These are phyloP conservation scores for Odontomachus brunneus DNA, from an alignment of 1,140 invertebrate species.

Conservation along the genomic window DNA sequence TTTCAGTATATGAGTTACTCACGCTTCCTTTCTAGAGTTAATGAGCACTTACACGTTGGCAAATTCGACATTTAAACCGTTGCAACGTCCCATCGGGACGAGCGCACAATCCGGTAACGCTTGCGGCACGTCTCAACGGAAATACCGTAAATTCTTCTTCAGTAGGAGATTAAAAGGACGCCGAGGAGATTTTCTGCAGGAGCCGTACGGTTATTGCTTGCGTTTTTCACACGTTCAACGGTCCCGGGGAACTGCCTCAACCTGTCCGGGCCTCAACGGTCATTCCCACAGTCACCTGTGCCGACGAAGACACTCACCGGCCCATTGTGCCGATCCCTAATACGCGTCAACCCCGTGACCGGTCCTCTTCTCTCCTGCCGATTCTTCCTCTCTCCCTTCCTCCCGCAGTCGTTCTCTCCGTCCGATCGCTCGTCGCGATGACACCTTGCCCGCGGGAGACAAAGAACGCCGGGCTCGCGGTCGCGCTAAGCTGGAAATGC, in stretches of 20 bases:
- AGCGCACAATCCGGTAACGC: background rate
- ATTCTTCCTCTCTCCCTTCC: background rate
- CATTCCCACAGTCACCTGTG: constrained; percentile 84
- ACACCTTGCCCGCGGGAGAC: constrained; percentile 74
- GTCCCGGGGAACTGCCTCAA: constrained; percentile 73
- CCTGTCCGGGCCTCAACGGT: constrained; percentile 82
- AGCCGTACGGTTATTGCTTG: constrained; percentile 42
- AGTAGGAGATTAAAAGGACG: constrained; percentile 56
- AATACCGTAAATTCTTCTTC: constrained; percentile 28
- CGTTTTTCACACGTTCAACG: constrained; percentile 79
- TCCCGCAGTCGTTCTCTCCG: constrained; percentile 16
- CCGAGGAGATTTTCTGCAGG: constrained; percentile 61
- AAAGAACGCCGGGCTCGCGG: constrained; percentile 73
- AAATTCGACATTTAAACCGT: background rate
- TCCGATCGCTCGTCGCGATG: constrained; percentile 67
- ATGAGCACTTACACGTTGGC: too few species aligned
- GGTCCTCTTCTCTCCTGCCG: constrained; percentile 49
- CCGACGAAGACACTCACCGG: constrained; percentile 75
- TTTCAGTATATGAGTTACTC: too few species aligned
- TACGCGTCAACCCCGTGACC: constrained; percentile 73
- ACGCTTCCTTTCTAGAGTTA: too few species aligned
- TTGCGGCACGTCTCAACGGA: constrained; percentile 18
- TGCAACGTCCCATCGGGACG: background rate
- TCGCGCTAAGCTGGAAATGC: constrained; percentile 78
- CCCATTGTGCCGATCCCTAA: constrained; percentile 81